Evolutionary conservation across 2,113 vertebrate species (phyloP), one percentile per base, ranked within the genome.

Genomic region (Prolemur simus): DNA sequence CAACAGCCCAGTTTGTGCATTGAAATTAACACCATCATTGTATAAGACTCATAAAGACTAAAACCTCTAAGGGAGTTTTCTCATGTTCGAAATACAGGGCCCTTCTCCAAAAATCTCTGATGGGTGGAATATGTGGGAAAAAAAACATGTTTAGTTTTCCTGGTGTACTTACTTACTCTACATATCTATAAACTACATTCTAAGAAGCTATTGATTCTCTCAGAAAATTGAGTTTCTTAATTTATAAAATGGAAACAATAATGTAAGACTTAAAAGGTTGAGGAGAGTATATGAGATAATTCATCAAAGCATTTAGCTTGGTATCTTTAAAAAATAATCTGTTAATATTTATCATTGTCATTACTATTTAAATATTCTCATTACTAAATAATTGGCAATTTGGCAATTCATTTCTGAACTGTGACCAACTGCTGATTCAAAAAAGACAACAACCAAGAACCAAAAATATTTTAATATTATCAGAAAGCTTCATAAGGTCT

Each of bases 381-480:
- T 42, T 93, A 92, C 34, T 87, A 93, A 71, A 73, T 82, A 97
- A 95, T 71, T 13, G 64, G 52, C 29, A 94, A 81, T 87, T 93
- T 83, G 56, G 34, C 15, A 94, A 91, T 64, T 87, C 63, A 39
- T 82, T 92, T 97, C 81, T 89, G 49, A 97, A 68, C 34, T 92
- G 3, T 92, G 54, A 92, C 71, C 78, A 92, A 71, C 21, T 12
- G 20, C 29, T 87, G 12, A 95, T 52, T 91, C 25, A 76, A 78
- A 95, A 77, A 39, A 25, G 25, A 87, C 87, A 54, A 58, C 39
- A 83, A 63, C 52, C 18, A 92, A 6, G 7, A 90, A 93, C 18
- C 32, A 71, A 84, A 83, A n/a, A 86, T 89, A 88, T 91, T n/a
- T 83, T 45, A 81, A 60, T 52, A 64, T 64, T 84, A 37, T 42